Evolutionary conservation across 2,797 vertebrate species (phyloP).

Genomic region (Acipenser transmontanus): DNA sequence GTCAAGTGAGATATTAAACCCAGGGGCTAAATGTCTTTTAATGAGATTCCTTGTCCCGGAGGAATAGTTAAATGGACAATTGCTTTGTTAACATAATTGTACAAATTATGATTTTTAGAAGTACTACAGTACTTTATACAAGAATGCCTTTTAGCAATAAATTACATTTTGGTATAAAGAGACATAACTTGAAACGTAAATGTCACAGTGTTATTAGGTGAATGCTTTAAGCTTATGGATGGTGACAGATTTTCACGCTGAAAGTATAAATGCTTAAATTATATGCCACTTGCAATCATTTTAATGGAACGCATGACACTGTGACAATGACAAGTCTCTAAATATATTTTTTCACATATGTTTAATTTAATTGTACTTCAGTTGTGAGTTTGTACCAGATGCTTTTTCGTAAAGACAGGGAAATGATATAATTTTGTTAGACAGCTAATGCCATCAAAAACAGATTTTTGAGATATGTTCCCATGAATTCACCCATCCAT

Average conservation of each 20-base stretch:
- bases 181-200: slow-evolving; percentile 45
- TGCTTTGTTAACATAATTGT: slow-evolving; percentile 19
- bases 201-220: slow-evolving; percentile 52
- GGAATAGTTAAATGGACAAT: slow-evolving; percentile 27
- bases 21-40: slow-evolving; percentile 11
- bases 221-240: slow-evolving; percentile 15
- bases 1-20: slow-evolving; percentile 13
- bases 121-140: slow-evolving; percentile 48
- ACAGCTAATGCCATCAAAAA: slow-evolving; percentile 20
- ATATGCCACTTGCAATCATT: slow-evolving; percentile 24
- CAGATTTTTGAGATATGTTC: background rate
- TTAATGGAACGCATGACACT: slow-evolving; percentile 34
- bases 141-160: slow-evolving; percentile 60
- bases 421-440: background rate
- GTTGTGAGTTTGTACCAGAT: background rate
- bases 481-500: too few species aligned
- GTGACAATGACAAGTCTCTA: slow-evolving; percentile 34
- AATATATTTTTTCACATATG: slow-evolving; percentile 35
- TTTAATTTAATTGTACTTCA: slow-evolving; percentile 19
- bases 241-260: slow-evolving; percentile 57
- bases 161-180: slow-evolving; percentile 52
- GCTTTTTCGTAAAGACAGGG: background rate
- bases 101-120: slow-evolving; percentile 8
- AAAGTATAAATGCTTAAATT: slow-evolving; percentile 41
- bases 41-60: slow-evolving; percentile 30